Evolutionary conservation across 2,797 vertebrate genomes (phyloP).

Genomic region (Limnodromus scolopaceus): DNA sequence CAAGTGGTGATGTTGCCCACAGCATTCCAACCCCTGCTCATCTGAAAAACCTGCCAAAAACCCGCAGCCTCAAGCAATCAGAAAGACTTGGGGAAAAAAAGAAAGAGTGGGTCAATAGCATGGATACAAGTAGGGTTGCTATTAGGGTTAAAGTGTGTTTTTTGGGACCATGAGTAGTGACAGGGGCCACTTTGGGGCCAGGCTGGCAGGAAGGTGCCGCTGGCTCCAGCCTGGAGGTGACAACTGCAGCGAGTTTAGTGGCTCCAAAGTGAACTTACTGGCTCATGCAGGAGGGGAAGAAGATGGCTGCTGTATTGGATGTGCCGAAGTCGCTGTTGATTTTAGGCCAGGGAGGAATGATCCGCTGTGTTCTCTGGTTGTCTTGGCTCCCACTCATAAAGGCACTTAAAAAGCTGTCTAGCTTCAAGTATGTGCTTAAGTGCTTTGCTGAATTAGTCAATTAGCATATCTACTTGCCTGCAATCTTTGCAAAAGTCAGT

Average conservation of each 20-base stretch:
- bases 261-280: not conserved
- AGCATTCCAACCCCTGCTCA: not conserved
- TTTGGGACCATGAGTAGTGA: not conserved
- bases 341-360: not conserved
- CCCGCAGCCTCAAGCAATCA: not conserved
- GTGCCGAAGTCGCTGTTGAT: not conserved
- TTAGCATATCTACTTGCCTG: not conserved
- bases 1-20: fast-evolving
- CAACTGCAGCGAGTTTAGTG: fast-evolving
- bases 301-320: not conserved
- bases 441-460: not conserved
- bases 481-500: not conserved
- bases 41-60: not conserved
- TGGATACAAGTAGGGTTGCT: not conserved
- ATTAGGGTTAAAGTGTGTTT: fast-evolving
- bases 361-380: not conserved
- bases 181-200: not conserved
- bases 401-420: conserved; percentile 24
- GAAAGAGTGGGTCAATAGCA: not conserved
- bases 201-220: not conserved
- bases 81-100: not conserved
- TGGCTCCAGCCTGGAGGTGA: not conserved
- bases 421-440: conserved; percentile 44
- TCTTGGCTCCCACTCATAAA: conserved; percentile 24
- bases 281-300: fast-evolving